Base-by-base conservation (phyloP, 2,113 vertebrate genomes). In the Otocyon megalotis region DNA sequence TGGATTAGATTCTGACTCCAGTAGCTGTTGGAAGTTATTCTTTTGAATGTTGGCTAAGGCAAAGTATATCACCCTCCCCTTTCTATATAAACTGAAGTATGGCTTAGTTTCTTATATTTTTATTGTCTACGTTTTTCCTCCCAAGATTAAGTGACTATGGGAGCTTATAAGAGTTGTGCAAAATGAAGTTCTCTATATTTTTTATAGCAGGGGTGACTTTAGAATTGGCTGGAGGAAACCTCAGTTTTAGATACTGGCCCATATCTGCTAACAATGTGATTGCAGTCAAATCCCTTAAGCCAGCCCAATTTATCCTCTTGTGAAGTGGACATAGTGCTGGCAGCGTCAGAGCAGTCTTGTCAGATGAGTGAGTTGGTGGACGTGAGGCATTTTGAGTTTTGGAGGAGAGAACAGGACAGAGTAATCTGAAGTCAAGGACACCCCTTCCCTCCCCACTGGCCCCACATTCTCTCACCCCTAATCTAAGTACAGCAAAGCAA, bases 1-100 rank as follows among this genome's bases (percentile, higher is more conserved):
- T 98, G 96, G 96, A 97, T 97, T 97, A 37, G 92, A 97, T 98
- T 97, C 79, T 97, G 93, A 95, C 95, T 96, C 58, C 62, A 96
- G 96, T 97, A 97, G 95, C 95, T 96, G 37, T 97, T 97, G 88
- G 74, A 97, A 97, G 81, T 82, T 58, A 77, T 35, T 86, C 71
- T 97, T 50, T 71, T 74, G 80, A 97, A 94, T 3, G 16, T 54
- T 93, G 95, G 92, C 97, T 60, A 35, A 93, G 62, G 69, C 93
- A 95, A 92, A 94, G 54, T 76, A 1, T 92, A 35, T 81, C 76
- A 62, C 16, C 9, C n/a, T 22, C 26, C 48, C 79, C 84, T 94
- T 96, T 62, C 84, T 53, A 81, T 93, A 96, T 92, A 96, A 97
- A 97, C 43, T 96, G 54, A 86, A 90, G 35, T 92, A 72, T 10